Percentiles rank a stretch among this genome's conserved stretches.
Evolutionary conservation across 2,888 invertebrate species (phyloP).

Genomic region (Cepaea hortensis): DNA sequence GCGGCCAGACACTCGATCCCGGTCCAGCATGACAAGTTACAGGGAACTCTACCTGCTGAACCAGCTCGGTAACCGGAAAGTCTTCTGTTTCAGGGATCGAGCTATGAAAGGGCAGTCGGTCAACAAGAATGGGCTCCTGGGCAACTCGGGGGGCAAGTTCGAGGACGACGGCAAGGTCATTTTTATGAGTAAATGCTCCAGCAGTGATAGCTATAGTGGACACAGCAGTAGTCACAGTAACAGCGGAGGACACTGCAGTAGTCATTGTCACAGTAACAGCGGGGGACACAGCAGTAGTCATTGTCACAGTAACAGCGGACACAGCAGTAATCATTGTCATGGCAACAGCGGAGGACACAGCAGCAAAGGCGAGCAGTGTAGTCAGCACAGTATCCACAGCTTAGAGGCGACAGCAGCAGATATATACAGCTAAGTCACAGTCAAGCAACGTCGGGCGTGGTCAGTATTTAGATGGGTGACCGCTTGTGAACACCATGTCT

Average conservation of each 20-base stretch:
- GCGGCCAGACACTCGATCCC: slow-evolving; percentile 28
- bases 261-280: slow-evolving; percentile 6
- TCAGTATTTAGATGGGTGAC: too few species aligned
- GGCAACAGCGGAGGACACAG: background rate
- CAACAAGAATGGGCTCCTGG: background rate
- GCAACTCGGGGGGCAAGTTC: background rate
- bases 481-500: too few species aligned
- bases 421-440: slow-evolving; percentile 44
- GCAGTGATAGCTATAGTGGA: slow-evolving; percentile 34
- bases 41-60: slow-evolving; percentile 47
- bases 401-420: slow-evolving; percentile 44
- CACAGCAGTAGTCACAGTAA: slow-evolving; percentile 27
- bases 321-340: background rate
- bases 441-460: too few species aligned
- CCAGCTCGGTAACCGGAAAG: slow-evolving; percentile 28
- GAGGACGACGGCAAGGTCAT: slow-evolving; percentile 31
- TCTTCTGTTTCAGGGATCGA: slow-evolving; percentile 28
- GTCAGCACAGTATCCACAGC: slow-evolving; percentile 37
- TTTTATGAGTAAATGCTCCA: slow-evolving; percentile 41
- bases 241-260: slow-evolving; percentile 26
- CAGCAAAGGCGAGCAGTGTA: slow-evolving; percentile 22
- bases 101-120: background rate
- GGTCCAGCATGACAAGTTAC: slow-evolving; percentile 41
- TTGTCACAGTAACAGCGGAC: slow-evolving; percentile 33
- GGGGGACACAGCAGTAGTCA: slow-evolving; percentile 33